phyloP scores from a whole-genome alignment of 2,888 invertebrate species.

The Microchrysa polita region DNA sequence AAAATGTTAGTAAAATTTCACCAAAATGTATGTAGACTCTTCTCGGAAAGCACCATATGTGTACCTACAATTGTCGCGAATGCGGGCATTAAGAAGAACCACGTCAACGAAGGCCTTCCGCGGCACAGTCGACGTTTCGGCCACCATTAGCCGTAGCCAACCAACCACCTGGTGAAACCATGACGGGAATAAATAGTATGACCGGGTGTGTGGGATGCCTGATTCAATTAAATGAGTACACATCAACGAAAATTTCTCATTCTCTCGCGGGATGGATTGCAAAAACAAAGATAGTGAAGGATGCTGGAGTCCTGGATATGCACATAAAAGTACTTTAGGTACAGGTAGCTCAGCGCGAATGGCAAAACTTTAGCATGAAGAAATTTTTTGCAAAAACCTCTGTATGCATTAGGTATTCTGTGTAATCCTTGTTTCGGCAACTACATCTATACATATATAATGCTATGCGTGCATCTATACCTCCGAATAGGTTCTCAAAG shows the following conservation, averaged over 20 bases:
- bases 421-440: too few species aligned
- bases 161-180: not conserved
- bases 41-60: not conserved
- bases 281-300: constrained; percentile 52
- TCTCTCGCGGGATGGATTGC: constrained; percentile 50
- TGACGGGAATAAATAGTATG: not conserved
- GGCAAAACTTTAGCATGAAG: too few species aligned
- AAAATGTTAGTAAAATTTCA: constrained; percentile 18
- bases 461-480: too few species aligned
- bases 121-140: not conserved
- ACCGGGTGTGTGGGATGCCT: constrained; percentile 44
- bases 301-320: not conserved
- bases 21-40: not conserved
- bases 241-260: constrained; percentile 52
- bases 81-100: constrained; percentile 17
- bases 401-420: too few species aligned
- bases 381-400: too few species aligned
- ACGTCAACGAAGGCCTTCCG: not conserved
- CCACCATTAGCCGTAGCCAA: not conserved
- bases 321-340: not conserved
- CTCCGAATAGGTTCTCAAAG: too few species aligned
- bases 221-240: constrained; percentile 54
- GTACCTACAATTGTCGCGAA: not conserved
- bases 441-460: too few species aligned
- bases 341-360: too few species aligned